Conservation (phyloP, 2,888 invertebrate species). For the Ecliptopera silaceata region DNA sequence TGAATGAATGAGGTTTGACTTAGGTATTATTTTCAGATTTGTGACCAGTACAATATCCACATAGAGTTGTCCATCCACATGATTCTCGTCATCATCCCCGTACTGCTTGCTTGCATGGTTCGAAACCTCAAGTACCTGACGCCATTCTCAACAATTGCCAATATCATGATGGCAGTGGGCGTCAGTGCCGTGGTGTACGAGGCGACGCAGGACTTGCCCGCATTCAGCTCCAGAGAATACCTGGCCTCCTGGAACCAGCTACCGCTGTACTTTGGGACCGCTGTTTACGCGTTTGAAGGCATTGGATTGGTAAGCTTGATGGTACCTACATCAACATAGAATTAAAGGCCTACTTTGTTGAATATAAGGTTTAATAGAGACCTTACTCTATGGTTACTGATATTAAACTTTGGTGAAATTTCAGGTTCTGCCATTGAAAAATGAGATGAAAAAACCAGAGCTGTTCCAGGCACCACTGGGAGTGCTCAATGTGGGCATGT, state of each 20-base stretch:
- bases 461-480: constrained; percentile 91
- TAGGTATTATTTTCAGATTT: constrained; percentile 77
- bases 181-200: constrained; percentile 90
- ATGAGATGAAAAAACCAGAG: constrained; percentile 92
- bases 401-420: not conserved
- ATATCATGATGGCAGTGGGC: constrained; percentile 90
- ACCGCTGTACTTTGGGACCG: constrained; percentile 97
- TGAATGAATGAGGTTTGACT: too few relatives aligned
- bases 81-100: constrained; percentile 88
- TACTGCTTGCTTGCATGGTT: constrained; percentile 88
- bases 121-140: constrained; percentile 95
- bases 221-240: constrained; percentile 82
- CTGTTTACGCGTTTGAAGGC: constrained; percentile 98
- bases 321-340: too few relatives aligned
- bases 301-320: constrained; percentile 89
- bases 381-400: too few relatives aligned
- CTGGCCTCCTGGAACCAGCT: constrained; percentile 84
- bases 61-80: constrained; percentile 88
- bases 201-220: constrained; percentile 87
- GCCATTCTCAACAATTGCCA: constrained; percentile 95
- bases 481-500: constrained; percentile 95
- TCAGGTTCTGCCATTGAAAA: constrained; percentile 96
- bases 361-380: too few relatives aligned
- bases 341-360: too few relatives aligned
- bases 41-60: constrained; percentile 84